phyloP scores from a whole-genome alignment of 2,888 invertebrate species.

The Cryptus armator region DNA sequence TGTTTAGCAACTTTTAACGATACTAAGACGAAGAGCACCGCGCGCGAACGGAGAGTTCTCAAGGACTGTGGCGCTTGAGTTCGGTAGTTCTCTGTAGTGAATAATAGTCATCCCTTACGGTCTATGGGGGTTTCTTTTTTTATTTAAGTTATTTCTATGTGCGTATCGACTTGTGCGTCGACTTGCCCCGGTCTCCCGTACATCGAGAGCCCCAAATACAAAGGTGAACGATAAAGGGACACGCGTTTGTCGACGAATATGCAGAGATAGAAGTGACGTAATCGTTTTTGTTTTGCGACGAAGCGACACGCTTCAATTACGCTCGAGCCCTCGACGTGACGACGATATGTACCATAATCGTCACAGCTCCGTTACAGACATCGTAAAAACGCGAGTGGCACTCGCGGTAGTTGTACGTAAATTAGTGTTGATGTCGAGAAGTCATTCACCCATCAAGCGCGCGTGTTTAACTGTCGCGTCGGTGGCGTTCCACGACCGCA shows the following conservation, averaged over 20 bases:
- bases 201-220: neutral
- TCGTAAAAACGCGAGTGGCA: constrained; percentile 43
- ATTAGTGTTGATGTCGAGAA: constrained; percentile 72
- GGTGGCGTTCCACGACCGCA: neutral
- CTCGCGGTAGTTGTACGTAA: constrained; percentile 65
- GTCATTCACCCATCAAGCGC: constrained; percentile 79
- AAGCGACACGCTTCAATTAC: constrained; percentile 61
- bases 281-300: constrained; percentile 48
- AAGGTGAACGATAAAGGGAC: constrained; percentile 44
- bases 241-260: constrained; percentile 51
- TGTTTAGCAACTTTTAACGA: too few species aligned
- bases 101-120: too few species aligned
- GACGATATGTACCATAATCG: constrained; percentile 43
- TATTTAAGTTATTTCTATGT: too few species aligned
- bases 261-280: constrained; percentile 60
- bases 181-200: neutral
- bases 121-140: too few species aligned
- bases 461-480: neutral
- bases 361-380: constrained; percentile 17
- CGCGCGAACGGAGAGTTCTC: too few species aligned
- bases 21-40: neutral
- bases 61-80: too few species aligned
- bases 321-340: constrained; percentile 63
- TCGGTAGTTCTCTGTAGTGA: too few species aligned
- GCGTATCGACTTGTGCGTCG: neutral